A percentile compares a stretch with the other conserved stretches of the same genome.
Evolutionary conservation across 2,797 vertebrate species (phyloP).

Genomic region (Falco rusticolus): DNA sequence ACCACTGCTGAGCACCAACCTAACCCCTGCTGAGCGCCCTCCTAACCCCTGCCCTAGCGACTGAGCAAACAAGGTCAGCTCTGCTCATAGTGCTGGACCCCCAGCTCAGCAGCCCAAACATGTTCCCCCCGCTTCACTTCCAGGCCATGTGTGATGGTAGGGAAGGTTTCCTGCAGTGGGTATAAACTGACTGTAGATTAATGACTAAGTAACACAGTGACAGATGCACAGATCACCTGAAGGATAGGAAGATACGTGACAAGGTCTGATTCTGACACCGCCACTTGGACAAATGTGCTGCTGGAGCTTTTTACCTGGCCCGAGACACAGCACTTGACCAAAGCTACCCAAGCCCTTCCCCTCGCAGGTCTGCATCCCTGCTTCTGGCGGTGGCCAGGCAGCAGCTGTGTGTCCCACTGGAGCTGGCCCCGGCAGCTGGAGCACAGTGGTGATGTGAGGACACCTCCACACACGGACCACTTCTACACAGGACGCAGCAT

Average conservation of each 20-base stretch:
- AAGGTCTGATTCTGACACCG: fast-evolving
- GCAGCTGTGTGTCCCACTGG: fast-evolving
- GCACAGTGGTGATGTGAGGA: neutral
- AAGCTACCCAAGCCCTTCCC: neutral
- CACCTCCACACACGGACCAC: neutral
- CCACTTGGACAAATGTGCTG: fast-evolving
- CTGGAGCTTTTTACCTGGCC: neutral
- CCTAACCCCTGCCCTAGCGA: fast-evolving
- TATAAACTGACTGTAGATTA: neutral
- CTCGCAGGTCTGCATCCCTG: neutral
- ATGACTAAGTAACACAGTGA: fast-evolving
- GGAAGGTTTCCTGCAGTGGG: neutral
- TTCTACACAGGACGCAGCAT: neutral
- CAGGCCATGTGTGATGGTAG: fast-evolving
- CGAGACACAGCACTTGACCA: neutral
- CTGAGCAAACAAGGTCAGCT: neutral
- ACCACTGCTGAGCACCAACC: neutral
- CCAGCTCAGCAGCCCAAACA: neutral
- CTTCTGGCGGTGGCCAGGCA: neutral
- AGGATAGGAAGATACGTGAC: fast-evolving
- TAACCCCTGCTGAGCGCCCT: neutral
- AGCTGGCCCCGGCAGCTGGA: fast-evolving
- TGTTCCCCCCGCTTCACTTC: fast-evolving
- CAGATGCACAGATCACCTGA: neutral
- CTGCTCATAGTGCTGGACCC: fast-evolving